phyloP scores from a whole-genome alignment of 2,113 vertebrate species.

The Butastur rufipennis region DNA sequence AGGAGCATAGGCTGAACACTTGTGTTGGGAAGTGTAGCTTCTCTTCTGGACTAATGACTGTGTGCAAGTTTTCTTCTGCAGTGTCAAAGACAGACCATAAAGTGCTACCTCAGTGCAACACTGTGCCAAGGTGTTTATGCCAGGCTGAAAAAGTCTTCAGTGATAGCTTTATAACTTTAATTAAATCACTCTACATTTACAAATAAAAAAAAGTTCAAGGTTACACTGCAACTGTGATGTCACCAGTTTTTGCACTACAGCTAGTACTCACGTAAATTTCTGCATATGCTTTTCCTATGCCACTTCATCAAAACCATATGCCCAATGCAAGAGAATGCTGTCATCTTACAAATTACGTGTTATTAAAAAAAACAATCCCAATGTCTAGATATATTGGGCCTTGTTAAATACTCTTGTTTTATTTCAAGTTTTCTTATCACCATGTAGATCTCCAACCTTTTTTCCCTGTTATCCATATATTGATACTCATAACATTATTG shows the following conservation, averaged over 20 bases:
- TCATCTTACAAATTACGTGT: background rate
- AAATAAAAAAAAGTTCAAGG: background rate
- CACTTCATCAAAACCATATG: background rate
- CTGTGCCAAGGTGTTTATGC: background rate
- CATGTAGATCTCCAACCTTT: background rate
- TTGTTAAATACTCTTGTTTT: background rate
- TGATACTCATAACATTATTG: background rate
- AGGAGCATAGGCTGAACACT: background rate
- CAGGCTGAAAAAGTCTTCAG: background rate
- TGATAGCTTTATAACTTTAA: background rate
- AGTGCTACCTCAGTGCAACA: background rate
- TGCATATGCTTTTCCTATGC: background rate
- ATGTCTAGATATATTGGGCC: background rate
- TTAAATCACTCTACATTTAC: background rate
- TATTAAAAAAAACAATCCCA: background rate
- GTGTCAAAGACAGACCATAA: background rate
- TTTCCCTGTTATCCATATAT: background rate
- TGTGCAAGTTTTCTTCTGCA: background rate
- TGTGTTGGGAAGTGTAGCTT: background rate
- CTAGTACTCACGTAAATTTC: background rate
- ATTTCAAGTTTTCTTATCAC: background rate
- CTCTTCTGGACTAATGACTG: background rate
- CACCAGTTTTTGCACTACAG: background rate
- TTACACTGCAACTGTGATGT: accelerated
- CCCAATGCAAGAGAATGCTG: background rate